Base-by-base conservation (phyloP, 2,888 invertebrate genomes). In the Oscheius sp. region DNA sequence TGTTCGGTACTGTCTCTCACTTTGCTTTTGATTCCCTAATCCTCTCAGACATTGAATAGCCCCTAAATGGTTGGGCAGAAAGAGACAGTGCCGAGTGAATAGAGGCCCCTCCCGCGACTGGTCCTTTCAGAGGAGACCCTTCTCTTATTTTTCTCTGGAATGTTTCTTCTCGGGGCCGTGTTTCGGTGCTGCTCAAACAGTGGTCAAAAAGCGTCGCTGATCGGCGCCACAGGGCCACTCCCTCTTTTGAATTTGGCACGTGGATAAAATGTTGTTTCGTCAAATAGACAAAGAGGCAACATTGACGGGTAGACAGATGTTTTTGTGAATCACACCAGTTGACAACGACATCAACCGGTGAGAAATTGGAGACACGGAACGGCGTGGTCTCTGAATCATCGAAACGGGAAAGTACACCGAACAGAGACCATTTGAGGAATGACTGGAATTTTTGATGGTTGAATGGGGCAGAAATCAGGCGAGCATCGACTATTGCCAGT, bases 191-290 rank as follows among this genome's bases (percentile, higher is more conserved):
- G 52, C 29, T 27, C 66, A 66, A 66, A 66, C 66, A 66, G 66
- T 66, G 66, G 66, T 25, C 66, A 66, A 66, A 66, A 66, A 66
- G 66, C 66, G 52, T 9, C 49, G 64, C 49, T 27, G 61, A 49
- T 49, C 49, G 49, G 3, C n/a, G 49, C 16, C 35, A 3, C 35
- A 41, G 61, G 58, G 58, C 58, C 58, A 58, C 58, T 58, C 58
- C 58, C 29, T 58, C 27, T 53, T 53, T 18, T 35, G 58, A 27
- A 63, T 63, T 63, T 63, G 63, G 63, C 63, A 63, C 63, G 63
- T 63, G 63, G 46, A 43, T 63, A 43, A n/a, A 18, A 43, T 45
- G 18, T 63, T 18, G 43, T 49, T 21, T 23, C 23, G 63, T 7
- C 63, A 63, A 63, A 63, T 45, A 63, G 2, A 61, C 18, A 6